phyloP scores from a whole-genome alignment of 2,888 invertebrate species.

The Heliconius ethilla region DNA sequence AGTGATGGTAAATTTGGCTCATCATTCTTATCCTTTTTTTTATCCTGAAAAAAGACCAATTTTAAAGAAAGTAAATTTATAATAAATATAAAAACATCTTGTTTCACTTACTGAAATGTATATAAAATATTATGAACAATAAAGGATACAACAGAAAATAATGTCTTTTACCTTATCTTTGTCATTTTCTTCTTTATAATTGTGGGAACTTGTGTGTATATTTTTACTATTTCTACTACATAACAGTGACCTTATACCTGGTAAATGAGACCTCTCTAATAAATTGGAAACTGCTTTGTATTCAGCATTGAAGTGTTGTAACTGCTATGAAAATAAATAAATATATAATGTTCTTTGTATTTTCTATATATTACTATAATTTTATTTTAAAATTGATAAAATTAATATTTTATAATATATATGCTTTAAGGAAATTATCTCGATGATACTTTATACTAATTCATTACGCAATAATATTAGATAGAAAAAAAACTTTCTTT shows the following conservation, averaged over 20 bases:
- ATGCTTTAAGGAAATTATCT: no score
- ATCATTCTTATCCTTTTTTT: conserved; percentile 79
- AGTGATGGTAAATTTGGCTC: conserved; percentile 87
- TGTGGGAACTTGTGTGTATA: conserved; percentile 60
- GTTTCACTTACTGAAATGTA: background rate
- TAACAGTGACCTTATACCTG: conserved; percentile 58
- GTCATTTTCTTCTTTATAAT: conserved; percentile 53
- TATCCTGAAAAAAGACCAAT: conserved; percentile 54
- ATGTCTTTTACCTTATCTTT: conserved; percentile 55
- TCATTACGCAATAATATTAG: conserved; percentile 45
- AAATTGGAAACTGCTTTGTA: conserved; percentile 81
- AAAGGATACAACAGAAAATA: background rate
- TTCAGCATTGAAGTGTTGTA: conserved; percentile 73
- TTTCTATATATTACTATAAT: background rate
- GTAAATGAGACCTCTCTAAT: conserved; percentile 77
- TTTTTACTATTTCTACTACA: conserved; percentile 46
- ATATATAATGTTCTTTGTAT: background rate
- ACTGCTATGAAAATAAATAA: conserved; percentile 53
- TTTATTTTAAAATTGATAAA: background rate
- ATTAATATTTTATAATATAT: background rate
- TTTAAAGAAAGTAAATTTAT: background rate
- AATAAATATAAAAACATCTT: background rate
- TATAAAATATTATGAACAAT: no score
- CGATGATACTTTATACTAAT: background rate
- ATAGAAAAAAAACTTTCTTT: background rate